Evolutionary conservation across 2,113 vertebrate species (phyloP).

Genomic region (Dinomys branickii): DNA sequence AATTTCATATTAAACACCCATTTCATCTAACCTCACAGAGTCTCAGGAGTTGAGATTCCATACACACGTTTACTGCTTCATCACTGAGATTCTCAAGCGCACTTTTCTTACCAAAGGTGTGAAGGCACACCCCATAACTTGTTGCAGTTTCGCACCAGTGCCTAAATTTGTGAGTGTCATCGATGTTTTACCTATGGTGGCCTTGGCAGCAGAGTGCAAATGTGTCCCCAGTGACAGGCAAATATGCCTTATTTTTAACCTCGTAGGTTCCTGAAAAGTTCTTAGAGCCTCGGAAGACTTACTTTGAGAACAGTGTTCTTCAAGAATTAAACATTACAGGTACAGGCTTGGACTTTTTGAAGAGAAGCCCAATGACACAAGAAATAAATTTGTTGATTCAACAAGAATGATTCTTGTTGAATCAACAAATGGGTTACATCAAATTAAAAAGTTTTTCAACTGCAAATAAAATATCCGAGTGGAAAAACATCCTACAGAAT

Average conservation of each 20-base stretch:
- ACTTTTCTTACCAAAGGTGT: background rate
- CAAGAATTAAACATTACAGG: slow-evolving; percentile 15
- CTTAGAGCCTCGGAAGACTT: background rate
- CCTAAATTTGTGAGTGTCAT: background rate
- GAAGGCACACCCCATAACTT: background rate
- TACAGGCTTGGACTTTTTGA: background rate
- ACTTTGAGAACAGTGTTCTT: background rate
- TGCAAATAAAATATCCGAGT: background rate
- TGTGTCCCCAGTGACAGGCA: background rate
- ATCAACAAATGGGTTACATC: background rate
- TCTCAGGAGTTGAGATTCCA: background rate
- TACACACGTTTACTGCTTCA: background rate
- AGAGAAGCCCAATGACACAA: background rate
- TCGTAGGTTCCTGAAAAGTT: background rate
- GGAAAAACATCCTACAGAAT: background rate
- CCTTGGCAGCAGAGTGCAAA: background rate
- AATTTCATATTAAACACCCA: background rate
- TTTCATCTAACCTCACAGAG: background rate
- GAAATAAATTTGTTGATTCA: background rate
- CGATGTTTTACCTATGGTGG: background rate
- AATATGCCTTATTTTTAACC: background rate
- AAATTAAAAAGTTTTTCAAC: background rate
- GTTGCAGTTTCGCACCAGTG: background rate
- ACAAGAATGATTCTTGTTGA: no score
- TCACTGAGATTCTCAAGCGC: background rate